Conservation (phyloP, 2,888 invertebrate genomes). For the Tenthredo scrophulariae region DNA sequence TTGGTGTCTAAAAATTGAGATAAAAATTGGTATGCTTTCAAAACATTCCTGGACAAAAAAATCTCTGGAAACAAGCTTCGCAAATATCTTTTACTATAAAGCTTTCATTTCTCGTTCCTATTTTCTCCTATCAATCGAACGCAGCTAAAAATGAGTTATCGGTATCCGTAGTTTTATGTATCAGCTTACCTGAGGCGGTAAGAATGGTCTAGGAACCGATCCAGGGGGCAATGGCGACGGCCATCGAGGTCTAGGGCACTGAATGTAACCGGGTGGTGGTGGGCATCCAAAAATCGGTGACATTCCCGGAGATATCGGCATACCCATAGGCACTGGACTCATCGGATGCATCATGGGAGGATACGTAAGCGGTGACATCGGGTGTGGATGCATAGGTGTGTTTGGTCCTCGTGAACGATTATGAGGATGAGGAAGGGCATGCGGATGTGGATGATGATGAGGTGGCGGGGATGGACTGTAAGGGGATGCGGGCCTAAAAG, state of each 20-base stretch:
- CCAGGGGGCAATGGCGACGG: conserved; percentile 80
- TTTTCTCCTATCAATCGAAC: neutral
- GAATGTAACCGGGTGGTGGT: conserved; percentile 79
- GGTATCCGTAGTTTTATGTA: neutral
- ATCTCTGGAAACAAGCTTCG: too few species aligned
- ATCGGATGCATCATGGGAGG: conserved; percentile 76
- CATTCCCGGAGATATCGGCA: conserved; percentile 85
- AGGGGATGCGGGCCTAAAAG: conserved; percentile 88
- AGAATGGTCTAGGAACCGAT: conserved; percentile 78
- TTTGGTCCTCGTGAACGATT: conserved; percentile 56
- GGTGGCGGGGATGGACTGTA: conserved; percentile 89
- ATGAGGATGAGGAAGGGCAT: conserved; percentile 59
- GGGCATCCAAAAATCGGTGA: conserved; percentile 79
- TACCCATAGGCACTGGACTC: conserved; percentile 81
- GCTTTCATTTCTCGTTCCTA: neutral
- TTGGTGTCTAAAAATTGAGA: neutral
- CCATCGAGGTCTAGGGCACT: conserved; percentile 86
- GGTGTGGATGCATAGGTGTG: conserved; percentile 67
- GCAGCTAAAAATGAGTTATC: neutral
- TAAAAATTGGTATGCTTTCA: too few species aligned
- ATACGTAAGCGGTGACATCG: conserved; percentile 81
- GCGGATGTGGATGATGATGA: conserved; percentile 62
- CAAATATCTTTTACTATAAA: too few species aligned
- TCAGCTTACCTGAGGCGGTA: conserved; percentile 79
- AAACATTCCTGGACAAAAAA: too few species aligned